Percentiles rank a stretch among this genome's conserved stretches.
phyloP scores from a whole-genome alignment of 2,113 vertebrate genomes.

The Globicephala melas region DNA sequence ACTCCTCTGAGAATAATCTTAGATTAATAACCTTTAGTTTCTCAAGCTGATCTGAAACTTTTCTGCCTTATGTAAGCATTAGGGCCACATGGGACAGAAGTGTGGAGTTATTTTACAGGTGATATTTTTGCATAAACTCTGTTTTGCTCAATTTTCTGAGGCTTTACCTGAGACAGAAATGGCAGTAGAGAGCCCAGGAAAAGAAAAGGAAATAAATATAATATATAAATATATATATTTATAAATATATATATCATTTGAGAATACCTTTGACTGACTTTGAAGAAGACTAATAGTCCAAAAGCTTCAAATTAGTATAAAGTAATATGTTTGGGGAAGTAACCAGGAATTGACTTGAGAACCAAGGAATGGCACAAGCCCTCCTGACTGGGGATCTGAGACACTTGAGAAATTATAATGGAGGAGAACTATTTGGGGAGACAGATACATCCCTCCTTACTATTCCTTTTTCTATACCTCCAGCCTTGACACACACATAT shows the following conservation, averaged over 20 bases:
- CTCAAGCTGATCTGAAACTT: background rate
- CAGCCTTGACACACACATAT: background rate
- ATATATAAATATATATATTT: too few relatives aligned
- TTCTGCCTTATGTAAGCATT: background rate
- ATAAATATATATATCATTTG: too few relatives aligned
- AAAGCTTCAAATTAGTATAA: background rate
- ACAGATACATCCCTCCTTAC: background rate
- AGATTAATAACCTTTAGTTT: background rate
- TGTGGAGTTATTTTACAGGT: background rate
- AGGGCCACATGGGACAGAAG: background rate
- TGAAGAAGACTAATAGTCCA: background rate
- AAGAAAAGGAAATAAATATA: background rate
- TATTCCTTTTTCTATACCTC: background rate
- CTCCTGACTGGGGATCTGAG: background rate
- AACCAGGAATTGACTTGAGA: background rate
- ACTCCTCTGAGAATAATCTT: background rate
- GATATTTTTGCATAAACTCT: background rate
- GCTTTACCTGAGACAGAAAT: background rate
- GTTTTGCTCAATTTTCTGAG: background rate
- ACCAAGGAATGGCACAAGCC: background rate
- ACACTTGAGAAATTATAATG: background rate
- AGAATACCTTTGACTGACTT: background rate
- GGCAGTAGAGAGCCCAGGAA: background rate
- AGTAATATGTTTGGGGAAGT: background rate
- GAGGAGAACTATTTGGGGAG: background rate